phyloP scores from a whole-genome alignment of 2,888 invertebrate species.

The Dryocosmus kuriphilus region DNA sequence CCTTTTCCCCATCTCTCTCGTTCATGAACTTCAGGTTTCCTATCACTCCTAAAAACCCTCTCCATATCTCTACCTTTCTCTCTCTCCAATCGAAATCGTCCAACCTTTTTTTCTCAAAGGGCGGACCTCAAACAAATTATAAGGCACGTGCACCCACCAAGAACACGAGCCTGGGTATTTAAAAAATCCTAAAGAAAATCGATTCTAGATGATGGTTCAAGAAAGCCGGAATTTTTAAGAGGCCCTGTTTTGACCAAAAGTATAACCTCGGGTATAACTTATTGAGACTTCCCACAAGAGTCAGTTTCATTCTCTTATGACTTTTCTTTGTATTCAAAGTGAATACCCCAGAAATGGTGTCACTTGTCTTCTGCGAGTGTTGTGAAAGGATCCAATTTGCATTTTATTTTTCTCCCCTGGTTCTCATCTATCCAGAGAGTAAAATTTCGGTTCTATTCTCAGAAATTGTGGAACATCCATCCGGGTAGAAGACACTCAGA shows the following conservation, averaged over 20 bases:
- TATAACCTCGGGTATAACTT: too few species aligned
- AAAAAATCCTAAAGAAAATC: conserved; percentile 16
- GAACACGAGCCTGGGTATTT: conserved; percentile 23
- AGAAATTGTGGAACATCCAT: conserved; percentile 21
- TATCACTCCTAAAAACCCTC: conserved; percentile 30
- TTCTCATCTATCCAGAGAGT: background rate
- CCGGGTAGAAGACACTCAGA: background rate
- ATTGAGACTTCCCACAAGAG: background rate
- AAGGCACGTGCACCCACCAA: conserved; percentile 33
- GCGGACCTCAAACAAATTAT: conserved; percentile 24
- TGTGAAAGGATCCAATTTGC: conserved; percentile 22
- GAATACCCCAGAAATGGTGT: background rate
- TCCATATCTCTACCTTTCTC: conserved; percentile 46
- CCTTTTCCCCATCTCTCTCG: conserved; percentile 45
- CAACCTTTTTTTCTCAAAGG: conserved; percentile 17
- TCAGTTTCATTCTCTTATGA: background rate
- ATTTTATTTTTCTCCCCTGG: background rate
- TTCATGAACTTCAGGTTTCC: conserved; percentile 4
- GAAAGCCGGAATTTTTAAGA: background rate
- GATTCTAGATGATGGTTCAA: conserved; percentile 4
- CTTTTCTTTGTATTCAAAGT: background rate
- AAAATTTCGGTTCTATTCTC: background rate
- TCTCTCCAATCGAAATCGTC: conserved; percentile 22
- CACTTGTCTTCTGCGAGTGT: background rate
- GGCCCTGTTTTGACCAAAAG: background rate